Conservation (phyloP, 2,113 vertebrate species). For the Datnioides undecimradiatus region DNA sequence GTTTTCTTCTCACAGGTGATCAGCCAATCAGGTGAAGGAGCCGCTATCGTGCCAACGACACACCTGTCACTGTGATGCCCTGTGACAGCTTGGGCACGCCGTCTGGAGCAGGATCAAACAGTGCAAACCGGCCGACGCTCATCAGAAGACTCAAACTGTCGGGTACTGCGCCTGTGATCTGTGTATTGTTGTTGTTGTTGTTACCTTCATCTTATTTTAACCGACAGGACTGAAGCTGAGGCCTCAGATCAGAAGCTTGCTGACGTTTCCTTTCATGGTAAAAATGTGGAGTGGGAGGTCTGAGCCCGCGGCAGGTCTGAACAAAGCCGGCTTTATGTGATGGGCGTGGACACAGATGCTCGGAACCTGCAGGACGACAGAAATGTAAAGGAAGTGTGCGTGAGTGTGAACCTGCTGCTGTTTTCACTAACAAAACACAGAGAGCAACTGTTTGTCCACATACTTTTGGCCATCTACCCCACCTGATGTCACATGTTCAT, state of each 20-base stretch:
- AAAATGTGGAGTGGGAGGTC: not conserved
- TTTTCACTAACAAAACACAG: too few relatives aligned
- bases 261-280: conserved; percentile 27
- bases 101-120: conserved; percentile 5
- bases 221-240: too few relatives aligned
- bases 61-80: not conserved
- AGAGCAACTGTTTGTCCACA: too few relatives aligned
- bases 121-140: too few relatives aligned
- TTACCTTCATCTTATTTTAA: too few relatives aligned
- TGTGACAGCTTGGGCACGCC: too few relatives aligned
- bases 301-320: not conserved
- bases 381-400: too few relatives aligned
- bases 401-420: too few relatives aligned
- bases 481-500: not conserved
- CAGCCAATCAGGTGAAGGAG: not conserved
- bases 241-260: not conserved
- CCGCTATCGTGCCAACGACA: not conserved
- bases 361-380: not conserved
- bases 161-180: too few relatives aligned
- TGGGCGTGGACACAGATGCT: too few relatives aligned
- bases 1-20: not conserved
- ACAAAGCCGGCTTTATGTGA: not conserved
- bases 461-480: not conserved
- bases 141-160: too few relatives aligned
- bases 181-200: too few relatives aligned